phyloP scores from a whole-genome alignment of 2,888 invertebrate species.

The Drosophila kuntzei region DNA sequence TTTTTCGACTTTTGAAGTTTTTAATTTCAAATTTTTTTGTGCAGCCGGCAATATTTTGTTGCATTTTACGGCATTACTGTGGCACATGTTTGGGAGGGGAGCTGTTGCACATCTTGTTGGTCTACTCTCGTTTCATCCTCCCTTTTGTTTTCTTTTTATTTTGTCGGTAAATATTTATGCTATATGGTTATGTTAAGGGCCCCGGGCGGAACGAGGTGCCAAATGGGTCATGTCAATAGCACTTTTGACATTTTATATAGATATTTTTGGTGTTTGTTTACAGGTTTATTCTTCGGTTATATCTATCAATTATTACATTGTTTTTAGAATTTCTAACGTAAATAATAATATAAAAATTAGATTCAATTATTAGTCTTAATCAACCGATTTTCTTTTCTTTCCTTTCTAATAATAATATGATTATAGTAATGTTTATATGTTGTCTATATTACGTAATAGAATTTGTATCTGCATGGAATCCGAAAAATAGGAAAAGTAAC shows the following conservation, averaged over 20 bases:
- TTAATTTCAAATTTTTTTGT: conserved; percentile 19
- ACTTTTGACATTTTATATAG: conserved; percentile 63
- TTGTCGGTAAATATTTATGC: conserved; percentile 43
- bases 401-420: too few relatives aligned
- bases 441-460: not conserved
- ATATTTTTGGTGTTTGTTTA: conserved; percentile 50
- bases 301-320: not conserved
- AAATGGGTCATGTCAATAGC: conserved; percentile 68
- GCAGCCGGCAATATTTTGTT: conserved; percentile 34
- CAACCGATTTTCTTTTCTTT: too few relatives aligned
- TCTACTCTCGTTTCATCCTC: not conserved
- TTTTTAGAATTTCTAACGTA: not conserved
- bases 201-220: conserved; percentile 8
- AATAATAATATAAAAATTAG: too few relatives aligned
- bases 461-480: conserved; percentile 1
- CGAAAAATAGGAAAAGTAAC: conserved; percentile 1
- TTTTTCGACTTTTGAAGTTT: conserved; percentile 23
- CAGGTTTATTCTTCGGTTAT: not conserved
- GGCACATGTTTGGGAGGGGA: not conserved
- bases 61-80: conserved; percentile 33
- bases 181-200: conserved; percentile 16
- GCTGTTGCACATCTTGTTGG: not conserved
- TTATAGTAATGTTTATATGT: too few relatives aligned
- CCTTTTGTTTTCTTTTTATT: conserved; percentile 10
- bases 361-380: too few relatives aligned